phyloP scores from a whole-genome alignment of 1,140 invertebrate genomes.

The Zaprionus gabonicus region DNA sequence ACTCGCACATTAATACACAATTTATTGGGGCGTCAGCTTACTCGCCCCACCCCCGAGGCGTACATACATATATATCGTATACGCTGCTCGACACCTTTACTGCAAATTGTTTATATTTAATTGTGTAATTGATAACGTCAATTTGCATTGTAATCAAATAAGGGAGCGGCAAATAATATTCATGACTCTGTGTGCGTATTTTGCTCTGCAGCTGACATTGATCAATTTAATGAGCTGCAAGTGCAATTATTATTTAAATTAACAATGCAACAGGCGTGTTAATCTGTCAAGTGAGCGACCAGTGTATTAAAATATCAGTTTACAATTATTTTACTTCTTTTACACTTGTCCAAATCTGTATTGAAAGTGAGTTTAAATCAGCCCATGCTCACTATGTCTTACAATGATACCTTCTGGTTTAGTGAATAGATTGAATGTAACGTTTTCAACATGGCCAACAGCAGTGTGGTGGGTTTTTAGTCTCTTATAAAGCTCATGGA shows the following conservation, averaged over 20 bases:
- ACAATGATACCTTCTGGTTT: too few species aligned
- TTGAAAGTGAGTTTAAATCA: too few species aligned
- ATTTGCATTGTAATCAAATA: constrained; percentile 58
- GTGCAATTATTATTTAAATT: constrained; percentile 45
- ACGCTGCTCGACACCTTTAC: neutral
- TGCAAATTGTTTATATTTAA: constrained; percentile 51
- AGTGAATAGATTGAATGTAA: too few species aligned
- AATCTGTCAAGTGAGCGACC: neutral
- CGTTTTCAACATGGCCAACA: neutral
- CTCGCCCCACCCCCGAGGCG: neutral
- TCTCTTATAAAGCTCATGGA: neutral
- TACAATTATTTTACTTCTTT: too few species aligned
- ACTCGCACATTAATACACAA: constrained; percentile 26
- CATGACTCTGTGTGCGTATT: neutral
- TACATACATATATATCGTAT: neutral
- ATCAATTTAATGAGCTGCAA: constrained; percentile 54
- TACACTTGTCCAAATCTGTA: neutral
- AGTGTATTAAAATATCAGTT: neutral
- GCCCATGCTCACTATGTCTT: too few species aligned
- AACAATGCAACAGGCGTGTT: constrained; percentile 31
- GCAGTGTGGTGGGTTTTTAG: neutral
- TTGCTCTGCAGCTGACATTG: constrained; percentile 29
- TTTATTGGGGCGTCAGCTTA: constrained; percentile 28
- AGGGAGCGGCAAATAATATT: constrained; percentile 8
- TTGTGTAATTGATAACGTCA: constrained; percentile 60